Evolutionary conservation across 1,140 invertebrate genomes (phyloP), one percentile per base, ranked within the genome.

Genomic region (Pararge aegeria): DNA sequence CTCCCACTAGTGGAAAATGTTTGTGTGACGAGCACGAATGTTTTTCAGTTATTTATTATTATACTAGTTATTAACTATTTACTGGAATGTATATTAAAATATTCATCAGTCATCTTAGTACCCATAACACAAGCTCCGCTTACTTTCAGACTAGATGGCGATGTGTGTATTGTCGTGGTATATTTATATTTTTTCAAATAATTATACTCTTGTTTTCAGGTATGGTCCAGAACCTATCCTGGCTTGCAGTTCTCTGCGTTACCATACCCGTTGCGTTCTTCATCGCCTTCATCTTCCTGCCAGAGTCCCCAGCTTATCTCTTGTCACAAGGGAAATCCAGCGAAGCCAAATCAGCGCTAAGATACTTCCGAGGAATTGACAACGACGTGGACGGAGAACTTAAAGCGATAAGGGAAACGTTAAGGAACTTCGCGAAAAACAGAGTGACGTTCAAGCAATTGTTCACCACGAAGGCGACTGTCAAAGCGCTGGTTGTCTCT

Each of bases 301-400:
- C 96, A 0, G 96, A 97, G 86, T 94, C 95, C 6, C 96, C 95
- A 6, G 85, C 90, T 1, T 93, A 92, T 64, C 73, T 92, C 52
- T 80, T 91, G 70, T 87, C 87, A 5, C 90, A 91, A 66, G 86
- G 80, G 30, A 90, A 90, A 64, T 79, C 66, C 13, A 68, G 68
- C 24, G 91, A 93, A 60, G 95, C 96, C 0, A 89, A 92, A 27
- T 82, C 92, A 27, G 92, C 94, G 1, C 81, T 96, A 49, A 76
- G 90, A 21, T 94, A 92, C 80, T 90, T 96, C 27, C 89, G 95
- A 34, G 94, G 95, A 4, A 86, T 90, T 1, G 91, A 93, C n/a
- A 94, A 94, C 53, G 91, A 95, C 53, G 87, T 95, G 2, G 92
- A 93, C 12, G 69, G 80, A 18, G 92, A 93, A 83, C 66, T 92